Evolutionary conservation across 2,113 vertebrate species (phyloP), one percentile per base, ranked within the genome.

Genomic region (Procavia capensis): DNA sequence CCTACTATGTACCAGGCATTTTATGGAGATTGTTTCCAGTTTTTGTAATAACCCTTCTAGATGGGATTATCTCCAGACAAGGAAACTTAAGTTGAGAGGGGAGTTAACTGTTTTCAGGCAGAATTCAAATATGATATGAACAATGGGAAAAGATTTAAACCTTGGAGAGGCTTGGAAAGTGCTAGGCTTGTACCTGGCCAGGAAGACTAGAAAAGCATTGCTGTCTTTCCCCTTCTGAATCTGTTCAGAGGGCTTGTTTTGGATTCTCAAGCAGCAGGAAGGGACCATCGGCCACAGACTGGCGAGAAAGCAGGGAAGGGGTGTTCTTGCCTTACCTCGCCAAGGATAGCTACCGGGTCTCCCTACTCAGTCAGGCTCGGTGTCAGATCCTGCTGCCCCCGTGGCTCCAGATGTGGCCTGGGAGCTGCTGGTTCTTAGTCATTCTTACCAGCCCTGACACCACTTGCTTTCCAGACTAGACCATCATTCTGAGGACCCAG

Each of bases 401-500:
- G n/a, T 68, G 64, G 76, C 68, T 93, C 75, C 79, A 95, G 93
- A 88, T 97, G 75, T 91, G 93, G 63, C 54, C 41, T 45, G 70
- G 61, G 17, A 78, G 78, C 63, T 87, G 47, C 50, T 70, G 68
- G 31, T 9, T 85, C 50, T 82, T 79, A 50, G 43, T 25, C 27
- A 85, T 24, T 36, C 57, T 45, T 70, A n/a, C 68, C 57, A 4
- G 39, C 16, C 20, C 74, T 78, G 78, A 93, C 63, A 25, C 92
- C 85, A 92, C 31, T 50, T 61, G 90, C 96, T 96, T 78, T 0
- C 0, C 97, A 97, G 91, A 47, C 80, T 93, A 98, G 94, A 94
- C 93, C 87, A 96, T 94, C 88, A 93, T 93, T 92, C 81, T 72
- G 1, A 76, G 79, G 41, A 96, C 97, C 90, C 97, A 96, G 90